phyloP scores from a whole-genome alignment of 1,140 invertebrate species.

The Callitettix versicolor region DNA sequence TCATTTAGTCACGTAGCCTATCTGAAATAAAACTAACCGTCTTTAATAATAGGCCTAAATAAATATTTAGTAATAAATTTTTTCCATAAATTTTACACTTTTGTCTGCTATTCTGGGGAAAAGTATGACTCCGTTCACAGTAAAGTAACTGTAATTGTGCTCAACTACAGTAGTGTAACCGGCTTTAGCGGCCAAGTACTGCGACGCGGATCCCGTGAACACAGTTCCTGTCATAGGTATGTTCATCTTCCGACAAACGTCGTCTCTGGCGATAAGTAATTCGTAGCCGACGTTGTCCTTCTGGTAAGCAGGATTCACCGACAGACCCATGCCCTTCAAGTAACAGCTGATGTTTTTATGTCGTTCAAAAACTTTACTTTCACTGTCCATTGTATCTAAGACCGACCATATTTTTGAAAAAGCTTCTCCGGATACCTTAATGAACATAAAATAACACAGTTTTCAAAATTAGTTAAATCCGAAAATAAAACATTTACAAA shows the following conservation, averaged over 20 bases:
- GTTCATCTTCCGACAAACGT: not conserved
- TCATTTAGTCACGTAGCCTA: no score
- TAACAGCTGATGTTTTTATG: not conserved
- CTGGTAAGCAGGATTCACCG: not conserved
- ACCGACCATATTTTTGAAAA: not conserved
- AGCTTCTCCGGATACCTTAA: not conserved
- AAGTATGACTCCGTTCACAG: no score
- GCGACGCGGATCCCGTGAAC: constrained; percentile 1
- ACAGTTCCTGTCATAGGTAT: not conserved
- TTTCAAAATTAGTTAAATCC: no score
- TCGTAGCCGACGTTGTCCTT: not conserved
- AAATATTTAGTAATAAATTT: no score
- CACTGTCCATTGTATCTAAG: not conserved
- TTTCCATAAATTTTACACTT: no score
- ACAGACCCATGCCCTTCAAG: not conserved
- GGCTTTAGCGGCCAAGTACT: not conserved
- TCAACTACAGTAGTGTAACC: not conserved
- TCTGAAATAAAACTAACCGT: no score
- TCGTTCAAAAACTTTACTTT: not conserved
- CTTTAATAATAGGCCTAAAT: no score
- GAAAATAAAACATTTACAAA: no score
- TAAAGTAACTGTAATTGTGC: not conserved
- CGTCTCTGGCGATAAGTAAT: not conserved
- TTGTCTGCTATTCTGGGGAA: no score
- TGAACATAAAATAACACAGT: no score